A percentile compares a stretch with the other conserved stretches of the same genome.
Evolutionary conservation across 2,797 vertebrate species (phyloP).

Genomic region (Trachops cirrhosus): DNA sequence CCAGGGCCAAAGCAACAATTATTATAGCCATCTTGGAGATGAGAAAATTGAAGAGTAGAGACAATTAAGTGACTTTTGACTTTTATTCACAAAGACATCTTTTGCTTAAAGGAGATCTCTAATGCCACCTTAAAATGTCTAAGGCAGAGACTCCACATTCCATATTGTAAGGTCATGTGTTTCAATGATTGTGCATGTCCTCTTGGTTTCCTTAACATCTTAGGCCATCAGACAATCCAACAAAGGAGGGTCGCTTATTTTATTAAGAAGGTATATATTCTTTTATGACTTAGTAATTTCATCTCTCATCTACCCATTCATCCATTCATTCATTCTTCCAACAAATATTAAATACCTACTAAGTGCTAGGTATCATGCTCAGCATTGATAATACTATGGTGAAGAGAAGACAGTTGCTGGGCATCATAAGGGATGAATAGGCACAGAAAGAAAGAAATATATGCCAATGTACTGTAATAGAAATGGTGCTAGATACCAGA

Average conservation of each 20-base stretch:
- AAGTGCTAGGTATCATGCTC: not conserved
- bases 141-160: not conserved
- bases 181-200: not conserved
- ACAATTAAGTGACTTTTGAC: not conserved
- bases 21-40: not conserved
- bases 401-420: not conserved
- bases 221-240: not conserved
- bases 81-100: not conserved
- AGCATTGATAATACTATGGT: not conserved
- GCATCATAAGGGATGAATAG: not conserved
- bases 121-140: not conserved
- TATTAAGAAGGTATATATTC: not conserved
- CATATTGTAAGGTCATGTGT: not conserved
- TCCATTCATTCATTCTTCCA: not conserved
- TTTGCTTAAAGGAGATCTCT: constrained; percentile 19
- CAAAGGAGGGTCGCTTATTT: not conserved
- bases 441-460: not conserved
- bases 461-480: not conserved
- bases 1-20: not conserved
- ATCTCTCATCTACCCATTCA: not conserved
- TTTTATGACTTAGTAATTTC: not conserved
- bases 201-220: not conserved
- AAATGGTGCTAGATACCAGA: not conserved
- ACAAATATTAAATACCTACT: not conserved
- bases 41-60: constrained; percentile 1